These are phyloP conservation scores for Platyscapa corneri DNA, from an alignment of 1,140 invertebrate species.

Conservation along the genomic window DNA sequence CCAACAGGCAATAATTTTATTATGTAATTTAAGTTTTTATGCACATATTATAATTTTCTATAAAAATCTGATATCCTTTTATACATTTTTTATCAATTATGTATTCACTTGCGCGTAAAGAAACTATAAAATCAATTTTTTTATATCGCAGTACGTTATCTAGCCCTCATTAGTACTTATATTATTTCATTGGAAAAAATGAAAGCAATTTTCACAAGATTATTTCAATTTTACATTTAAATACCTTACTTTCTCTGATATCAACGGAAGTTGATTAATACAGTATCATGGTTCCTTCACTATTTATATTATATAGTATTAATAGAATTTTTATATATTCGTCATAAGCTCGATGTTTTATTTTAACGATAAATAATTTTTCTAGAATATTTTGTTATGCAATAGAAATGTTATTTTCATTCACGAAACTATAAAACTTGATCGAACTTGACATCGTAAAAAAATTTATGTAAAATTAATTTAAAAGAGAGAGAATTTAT, in stretches of 20 bases:
- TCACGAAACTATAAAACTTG: conserved; percentile 1
- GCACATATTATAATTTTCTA: not conserved
- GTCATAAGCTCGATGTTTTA: not conserved
- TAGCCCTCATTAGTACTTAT: not conserved
- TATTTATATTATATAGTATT: not conserved
- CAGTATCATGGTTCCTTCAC: not conserved
- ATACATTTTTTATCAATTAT: not conserved
- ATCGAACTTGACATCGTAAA: not conserved
- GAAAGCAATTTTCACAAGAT: not conserved
- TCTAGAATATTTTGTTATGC: not conserved
- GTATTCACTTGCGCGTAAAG: not conserved
- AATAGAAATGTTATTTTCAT: not conserved
- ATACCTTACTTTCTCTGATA: not conserved
- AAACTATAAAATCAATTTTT: not conserved
- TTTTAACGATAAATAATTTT: not conserved
- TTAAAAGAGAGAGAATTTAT: conserved; percentile 14
- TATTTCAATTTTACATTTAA: not conserved
- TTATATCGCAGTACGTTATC: not conserved
- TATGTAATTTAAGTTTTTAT: not conserved
- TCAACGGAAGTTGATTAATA: not conserved
- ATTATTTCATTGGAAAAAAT: not conserved
- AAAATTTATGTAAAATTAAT: conserved; percentile 20
- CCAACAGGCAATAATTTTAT: not conserved
- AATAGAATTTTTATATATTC: not conserved
- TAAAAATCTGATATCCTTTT: no score